Evolutionary conservation across 2,888 invertebrate species (phyloP), one percentile per base, ranked within the genome.

Genomic region (Apodemia mormo): DNA sequence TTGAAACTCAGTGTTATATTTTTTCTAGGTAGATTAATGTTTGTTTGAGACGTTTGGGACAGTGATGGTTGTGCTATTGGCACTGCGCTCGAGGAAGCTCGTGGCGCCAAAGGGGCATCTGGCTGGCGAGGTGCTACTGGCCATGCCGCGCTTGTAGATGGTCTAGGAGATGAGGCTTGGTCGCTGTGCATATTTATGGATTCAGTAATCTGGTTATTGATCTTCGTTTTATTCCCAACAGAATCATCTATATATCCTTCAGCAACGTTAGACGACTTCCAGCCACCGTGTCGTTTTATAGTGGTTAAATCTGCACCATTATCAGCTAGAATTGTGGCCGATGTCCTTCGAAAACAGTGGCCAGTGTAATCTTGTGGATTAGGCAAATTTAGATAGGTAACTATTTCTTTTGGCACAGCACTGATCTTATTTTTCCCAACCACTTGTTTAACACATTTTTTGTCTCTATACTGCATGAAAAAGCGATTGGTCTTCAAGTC

Each of bases 331-430:
- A 68, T 40, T 4, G 68, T 61, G 22, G 61, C 61, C 4, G 68
- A 68, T 8, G 68, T 40, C 30, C 68, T 68, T n/a, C 70, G 12
- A 12, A 71, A 67, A 40, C 71, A 67, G 43, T 71, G 71, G 8
- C 69, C 68, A 22, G 71, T 71, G 29, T 69, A 71, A 9, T 9
- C 29, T 58, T 71, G 54, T 1, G 71, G n/a, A 33, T 71, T 43
- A 10, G 66, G 33, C 37, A 71, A 54, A 30, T 58, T 65, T 37
- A 70, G 22, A 61, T 49, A 68, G 2, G 65, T 74, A 2, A 73
- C 76, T 54, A 75, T 75, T 70, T 69, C 64, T 68, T 73, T 73
- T 30, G 75, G 74, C 52, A 75, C 67, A 3, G 52, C 52, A 5
- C 66, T 61, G 22, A 72, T 52, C 72, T 72, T 73, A 37, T 71